Evolutionary conservation across 2,113 vertebrate genomes (phyloP), one percentile per base, ranked within the genome.

Genomic region (Caracal caracal): DNA sequence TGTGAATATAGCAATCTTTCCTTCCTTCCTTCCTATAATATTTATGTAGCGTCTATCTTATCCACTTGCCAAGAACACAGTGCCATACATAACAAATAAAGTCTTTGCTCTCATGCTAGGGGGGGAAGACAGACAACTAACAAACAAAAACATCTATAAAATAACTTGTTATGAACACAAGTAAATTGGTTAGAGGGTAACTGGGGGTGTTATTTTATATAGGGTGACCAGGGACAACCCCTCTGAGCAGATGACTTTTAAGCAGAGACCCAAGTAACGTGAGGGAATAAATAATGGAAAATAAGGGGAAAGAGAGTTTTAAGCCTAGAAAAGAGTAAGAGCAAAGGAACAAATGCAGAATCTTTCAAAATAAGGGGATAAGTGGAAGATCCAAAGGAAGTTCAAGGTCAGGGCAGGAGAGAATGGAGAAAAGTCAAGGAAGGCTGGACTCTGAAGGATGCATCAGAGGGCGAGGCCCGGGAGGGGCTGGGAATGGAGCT

Each of bases 391-490:
- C 37, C 12, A 35, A 30, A 78, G 49, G 26, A 76, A 86, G 30
- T 26, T 71, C 6, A 26, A 82, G 86, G 43, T 71, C 37, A 73
- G 40, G 15, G 43, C 56, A 37, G n/a, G 43, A n/a, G 12, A 56
- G 43, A 70, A 22, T 0, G 1, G 9, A 0, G 19, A 71, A 49
- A 19, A 59, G 13, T 33, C 12, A 1, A 66, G 19, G 28, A 81
- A n/a, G 71, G 37, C 92, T 76, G 85, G 19, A 47, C 26, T 28
- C 33, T 22, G 15, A 35, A 28, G 5, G 6, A 3, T 3, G 16
- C 0, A 0, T 1, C 2, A 22, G n/a, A 79, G n/a, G 30, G 40
- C 6, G 9, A 35, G 26, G 43, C 5, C 37, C n/a, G 6, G 53
- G 9, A 19, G 9, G 8, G 15, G 5, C 0, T 47, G 16, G 61